phyloP scores from a whole-genome alignment of 2,797 vertebrate species.

The Gambusia yucatana region DNA sequence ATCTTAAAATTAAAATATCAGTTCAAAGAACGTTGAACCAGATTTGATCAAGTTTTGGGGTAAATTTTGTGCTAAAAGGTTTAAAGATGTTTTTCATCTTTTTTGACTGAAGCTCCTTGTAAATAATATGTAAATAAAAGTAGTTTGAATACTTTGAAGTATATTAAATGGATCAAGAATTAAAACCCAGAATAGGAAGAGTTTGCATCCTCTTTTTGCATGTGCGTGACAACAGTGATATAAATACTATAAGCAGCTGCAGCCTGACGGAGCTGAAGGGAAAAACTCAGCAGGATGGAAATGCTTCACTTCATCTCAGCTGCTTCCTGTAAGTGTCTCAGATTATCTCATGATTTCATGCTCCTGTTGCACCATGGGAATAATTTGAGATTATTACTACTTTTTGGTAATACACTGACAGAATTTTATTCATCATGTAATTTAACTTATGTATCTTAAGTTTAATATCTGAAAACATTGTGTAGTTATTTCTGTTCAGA shows the following conservation, averaged over 20 bases:
- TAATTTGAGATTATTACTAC: not conserved
- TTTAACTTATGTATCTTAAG: not conserved
- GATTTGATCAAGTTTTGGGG: not conserved
- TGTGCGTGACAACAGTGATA: not conserved
- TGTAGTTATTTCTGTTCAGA: not conserved
- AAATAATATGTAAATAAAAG: slow-evolving; percentile 8
- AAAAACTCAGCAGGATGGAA: not conserved
- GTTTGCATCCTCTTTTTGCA: not conserved
- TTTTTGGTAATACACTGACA: not conserved
- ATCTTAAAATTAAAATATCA: no score
- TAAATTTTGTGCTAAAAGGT: not conserved
- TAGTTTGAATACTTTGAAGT: slow-evolving; percentile 5
- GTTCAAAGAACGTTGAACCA: not conserved
- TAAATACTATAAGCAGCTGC: not conserved
- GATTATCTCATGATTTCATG: not conserved
- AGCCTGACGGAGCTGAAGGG: not conserved
- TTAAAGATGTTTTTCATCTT: not conserved
- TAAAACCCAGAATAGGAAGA: not conserved
- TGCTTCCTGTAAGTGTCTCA: not conserved
- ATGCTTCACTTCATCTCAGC: not conserved
- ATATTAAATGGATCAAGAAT: not conserved
- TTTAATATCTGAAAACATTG: not conserved
- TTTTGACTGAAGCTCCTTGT: not conserved
- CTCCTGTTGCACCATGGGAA: not conserved
- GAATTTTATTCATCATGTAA: not conserved